These are phyloP conservation scores for Tiliacea aurago DNA, from an alignment of 2,888 invertebrate genomes.

Conservation along the genomic window DNA sequence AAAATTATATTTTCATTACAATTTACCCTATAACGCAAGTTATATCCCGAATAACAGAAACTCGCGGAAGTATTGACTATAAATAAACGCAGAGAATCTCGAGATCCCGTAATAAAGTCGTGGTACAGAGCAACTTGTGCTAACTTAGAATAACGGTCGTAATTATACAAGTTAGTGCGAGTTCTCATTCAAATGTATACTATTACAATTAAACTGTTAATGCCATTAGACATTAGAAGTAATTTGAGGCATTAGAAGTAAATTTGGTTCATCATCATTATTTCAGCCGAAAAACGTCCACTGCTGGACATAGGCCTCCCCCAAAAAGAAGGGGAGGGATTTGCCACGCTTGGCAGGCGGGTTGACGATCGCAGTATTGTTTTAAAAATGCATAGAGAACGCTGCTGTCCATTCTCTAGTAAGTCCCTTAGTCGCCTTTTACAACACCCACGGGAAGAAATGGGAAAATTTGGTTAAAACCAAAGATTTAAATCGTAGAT, in stretches of 20 bases:
- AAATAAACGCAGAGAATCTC: conserved; percentile 31
- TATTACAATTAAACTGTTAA: conserved; percentile 35
- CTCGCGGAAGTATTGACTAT: conserved; percentile 13
- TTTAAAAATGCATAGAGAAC: too few relatives aligned
- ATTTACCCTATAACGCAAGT: not conserved
- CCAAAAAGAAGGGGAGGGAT: too few relatives aligned
- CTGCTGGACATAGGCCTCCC: too few relatives aligned
- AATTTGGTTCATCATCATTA: too few relatives aligned
- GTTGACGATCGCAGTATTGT: too few relatives aligned
- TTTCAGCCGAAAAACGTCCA: too few relatives aligned
- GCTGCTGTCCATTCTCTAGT: too few relatives aligned
- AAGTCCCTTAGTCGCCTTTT: too few relatives aligned
- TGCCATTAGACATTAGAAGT: conserved; percentile 29
- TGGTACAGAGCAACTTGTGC: conserved; percentile 17
- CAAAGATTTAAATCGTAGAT: conserved; percentile 1
- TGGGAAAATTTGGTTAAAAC: too few relatives aligned
- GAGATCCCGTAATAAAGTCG: conserved; percentile 3
- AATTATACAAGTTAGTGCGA: conserved; percentile 43
- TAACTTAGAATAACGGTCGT: conserved; percentile 42
- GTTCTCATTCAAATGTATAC: conserved; percentile 38
- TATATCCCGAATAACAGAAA: conserved; percentile 1
- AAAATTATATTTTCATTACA: not conserved
- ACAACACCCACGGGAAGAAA: too few relatives aligned
- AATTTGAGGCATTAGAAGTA: conserved; percentile 31
- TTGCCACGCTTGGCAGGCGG: too few relatives aligned